Percentiles rank a stretch among this genome's conserved stretches.
phyloP scores from a whole-genome alignment of 2,888 invertebrate species.

The Troilus luridus region DNA sequence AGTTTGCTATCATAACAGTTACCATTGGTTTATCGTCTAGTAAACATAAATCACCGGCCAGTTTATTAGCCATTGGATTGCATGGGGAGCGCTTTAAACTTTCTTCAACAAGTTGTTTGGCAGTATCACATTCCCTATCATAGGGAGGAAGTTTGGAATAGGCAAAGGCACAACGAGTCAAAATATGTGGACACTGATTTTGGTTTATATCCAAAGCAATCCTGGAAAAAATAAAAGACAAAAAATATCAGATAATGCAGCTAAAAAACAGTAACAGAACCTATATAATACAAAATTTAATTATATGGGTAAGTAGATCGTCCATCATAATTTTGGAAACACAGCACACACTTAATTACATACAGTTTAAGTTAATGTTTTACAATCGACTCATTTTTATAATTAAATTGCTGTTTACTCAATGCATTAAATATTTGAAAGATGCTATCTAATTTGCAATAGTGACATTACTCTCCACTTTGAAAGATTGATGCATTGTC shows the following conservation, averaged over 20 bases:
- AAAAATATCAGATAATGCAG: neutral
- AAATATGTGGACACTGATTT: constrained; percentile 59
- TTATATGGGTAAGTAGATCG: no score
- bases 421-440: no score
- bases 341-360: no score
- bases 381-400: no score
- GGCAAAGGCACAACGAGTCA: constrained; percentile 61
- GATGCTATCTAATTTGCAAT: no score
- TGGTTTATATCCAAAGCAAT: constrained; percentile 58
- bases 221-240: constrained; percentile 48
- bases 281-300: no score
- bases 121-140: constrained; percentile 50
- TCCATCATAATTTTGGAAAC: no score
- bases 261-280: neutral
- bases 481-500: no score
- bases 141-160: constrained; percentile 58
- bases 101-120: constrained; percentile 57
- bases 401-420: no score
- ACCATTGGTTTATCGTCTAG: constrained; percentile 51
- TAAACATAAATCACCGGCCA: constrained; percentile 47
- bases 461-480: no score
- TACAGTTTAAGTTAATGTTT: no score
- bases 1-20: neutral
- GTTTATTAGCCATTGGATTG: constrained; percentile 62
- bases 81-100: constrained; percentile 60